Conservation (phyloP, 2,113 vertebrate genomes). For the Psettodes erumei region DNA sequence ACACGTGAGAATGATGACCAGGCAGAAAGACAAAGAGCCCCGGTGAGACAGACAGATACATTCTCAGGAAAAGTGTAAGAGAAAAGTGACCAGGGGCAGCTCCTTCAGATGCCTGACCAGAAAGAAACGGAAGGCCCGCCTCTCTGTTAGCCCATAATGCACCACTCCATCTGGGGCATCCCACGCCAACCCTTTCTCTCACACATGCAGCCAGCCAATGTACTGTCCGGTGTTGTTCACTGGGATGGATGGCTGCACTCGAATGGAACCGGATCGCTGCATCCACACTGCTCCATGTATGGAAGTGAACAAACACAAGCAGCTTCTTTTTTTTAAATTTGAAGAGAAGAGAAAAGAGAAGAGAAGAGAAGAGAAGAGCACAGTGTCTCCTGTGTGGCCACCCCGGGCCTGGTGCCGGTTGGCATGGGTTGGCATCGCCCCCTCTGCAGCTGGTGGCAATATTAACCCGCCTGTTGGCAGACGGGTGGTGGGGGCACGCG, state of each 20-base stretch:
- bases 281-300: constrained; percentile 11
- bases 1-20: background rate
- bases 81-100: background rate
- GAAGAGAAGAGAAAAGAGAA: background rate
- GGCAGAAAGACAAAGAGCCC: background rate
- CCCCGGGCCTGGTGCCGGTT: constrained; percentile 65
- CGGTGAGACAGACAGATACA: background rate
- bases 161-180: background rate
- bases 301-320: background rate
- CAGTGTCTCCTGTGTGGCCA: constrained; percentile 64
- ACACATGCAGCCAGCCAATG: constrained; percentile 9
- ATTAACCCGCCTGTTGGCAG: constrained; percentile 70
- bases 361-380: constrained; percentile 14
- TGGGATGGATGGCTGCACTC: constrained; percentile 45
- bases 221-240: constrained; percentile 28
- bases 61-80: background rate
- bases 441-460: constrained; percentile 77
- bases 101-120: background rate
- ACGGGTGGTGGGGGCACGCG: constrained; percentile 35
- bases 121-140: background rate
- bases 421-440: constrained; percentile 59
- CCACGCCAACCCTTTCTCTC: background rate
- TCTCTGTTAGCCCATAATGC: constrained; percentile 21
- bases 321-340: no score
- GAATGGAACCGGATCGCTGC: constrained; percentile 17